Percentiles rank a stretch among this genome's conserved stretches.
These are phyloP conservation scores for Eupithecia insigniata DNA, from an alignment of 2,888 invertebrate genomes.

Conservation along the genomic window DNA sequence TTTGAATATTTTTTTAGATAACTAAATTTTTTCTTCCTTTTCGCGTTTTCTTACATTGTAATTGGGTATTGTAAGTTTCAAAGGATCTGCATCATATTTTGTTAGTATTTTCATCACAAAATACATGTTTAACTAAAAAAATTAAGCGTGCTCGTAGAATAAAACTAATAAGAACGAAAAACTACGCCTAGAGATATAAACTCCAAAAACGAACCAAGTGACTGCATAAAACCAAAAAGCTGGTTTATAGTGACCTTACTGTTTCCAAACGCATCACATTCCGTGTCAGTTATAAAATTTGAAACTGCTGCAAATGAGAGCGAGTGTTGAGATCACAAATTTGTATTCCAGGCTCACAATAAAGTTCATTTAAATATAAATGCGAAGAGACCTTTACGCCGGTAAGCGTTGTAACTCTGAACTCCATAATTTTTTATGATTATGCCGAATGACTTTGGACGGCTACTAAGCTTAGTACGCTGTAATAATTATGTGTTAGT, in stretches of 20 bases:
- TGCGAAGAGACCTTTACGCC: conserved; percentile 74
- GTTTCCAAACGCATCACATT: conserved; percentile 11
- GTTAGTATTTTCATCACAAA: too few relatives aligned
- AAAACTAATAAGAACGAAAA: too few relatives aligned
- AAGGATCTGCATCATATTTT: too few relatives aligned
- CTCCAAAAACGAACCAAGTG: not conserved
- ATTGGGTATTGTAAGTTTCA: too few relatives aligned
- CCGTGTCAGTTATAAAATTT: conserved; percentile 55
- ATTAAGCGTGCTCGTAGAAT: too few relatives aligned
- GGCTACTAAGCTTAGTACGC: conserved; percentile 64
- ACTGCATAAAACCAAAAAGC: not conserved
- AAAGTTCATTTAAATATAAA: conserved; percentile 80
- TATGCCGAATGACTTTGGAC: conserved; percentile 61
- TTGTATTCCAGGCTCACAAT: conserved; percentile 78
- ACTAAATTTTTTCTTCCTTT: too few relatives aligned
- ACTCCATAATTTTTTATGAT: conserved; percentile 73
- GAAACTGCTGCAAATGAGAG: conserved; percentile 57
- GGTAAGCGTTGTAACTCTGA: conserved; percentile 71
- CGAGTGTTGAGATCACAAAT: conserved; percentile 73
- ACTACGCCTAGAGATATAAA: not conserved
- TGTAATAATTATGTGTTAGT: conserved; percentile 54
- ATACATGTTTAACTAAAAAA: too few relatives aligned
- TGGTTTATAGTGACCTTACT: conserved; percentile 11
- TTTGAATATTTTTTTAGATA: too few relatives aligned
- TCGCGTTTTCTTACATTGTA: too few relatives aligned